A percentile compares a stretch with the other conserved stretches of the same genome.
Evolutionary conservation across 2,888 invertebrate species (phyloP).

Genomic region (Papilio elwesi): DNA sequence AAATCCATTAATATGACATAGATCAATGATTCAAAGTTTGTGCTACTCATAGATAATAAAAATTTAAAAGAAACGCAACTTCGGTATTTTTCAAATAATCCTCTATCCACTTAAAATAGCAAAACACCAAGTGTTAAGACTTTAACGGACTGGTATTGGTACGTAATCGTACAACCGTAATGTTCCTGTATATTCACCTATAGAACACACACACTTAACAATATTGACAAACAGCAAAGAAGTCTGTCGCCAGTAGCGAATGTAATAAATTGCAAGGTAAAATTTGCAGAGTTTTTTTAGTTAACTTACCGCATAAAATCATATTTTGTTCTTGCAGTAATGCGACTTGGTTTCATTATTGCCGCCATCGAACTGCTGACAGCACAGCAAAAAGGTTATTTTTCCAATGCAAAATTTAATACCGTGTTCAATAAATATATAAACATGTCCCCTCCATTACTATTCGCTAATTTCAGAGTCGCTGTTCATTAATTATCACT

Average conservation of each 20-base stretch:
- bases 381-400: constrained; percentile 28
- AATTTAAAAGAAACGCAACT: too few species aligned
- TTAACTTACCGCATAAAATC: constrained; percentile 60
- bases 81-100: background rate
- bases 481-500: constrained; percentile 63
- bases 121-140: background rate
- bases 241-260: too few species aligned
- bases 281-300: too few species aligned
- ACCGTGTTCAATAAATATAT: constrained; percentile 30
- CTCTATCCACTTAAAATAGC: background rate
- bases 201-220: too few species aligned
- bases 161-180: too few species aligned
- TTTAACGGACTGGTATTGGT: too few species aligned
- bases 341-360: constrained; percentile 49
- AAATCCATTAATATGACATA: background rate
- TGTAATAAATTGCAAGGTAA: background rate
- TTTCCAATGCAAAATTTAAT: constrained; percentile 34
- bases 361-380: constrained; percentile 45
- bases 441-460: constrained; percentile 49
- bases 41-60: background rate
- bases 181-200: too few species aligned
- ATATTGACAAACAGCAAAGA: too few species aligned
- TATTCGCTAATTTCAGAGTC: constrained; percentile 59
- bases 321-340: constrained; percentile 57
- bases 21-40: background rate